Base-by-base conservation (phyloP, 2,113 vertebrate genomes). In the Antennarius striatus region DNA sequence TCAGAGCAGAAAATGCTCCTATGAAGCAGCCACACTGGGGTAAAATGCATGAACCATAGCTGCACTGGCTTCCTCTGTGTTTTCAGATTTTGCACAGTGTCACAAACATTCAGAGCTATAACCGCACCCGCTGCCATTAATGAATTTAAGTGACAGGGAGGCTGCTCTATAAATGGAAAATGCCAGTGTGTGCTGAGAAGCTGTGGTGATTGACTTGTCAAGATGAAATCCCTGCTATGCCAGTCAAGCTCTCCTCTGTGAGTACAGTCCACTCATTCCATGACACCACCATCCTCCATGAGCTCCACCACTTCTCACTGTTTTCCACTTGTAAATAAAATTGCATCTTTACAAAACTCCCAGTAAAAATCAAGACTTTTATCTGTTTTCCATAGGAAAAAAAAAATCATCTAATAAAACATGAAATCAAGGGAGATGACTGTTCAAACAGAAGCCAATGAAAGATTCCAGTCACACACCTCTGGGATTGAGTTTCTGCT, bases 151-250 rank as follows among this genome's bases (percentile, higher is more conserved):
- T 77, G 75, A 73, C 65, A 80, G 64, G 50, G 16, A 68, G 48
- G 53, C 43, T 36, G 36, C 62, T 71, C 51, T 68, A 64, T 66
- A 73, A 80, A 75, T 82, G 62, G 52, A 64, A 85, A 67, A 56
- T 3, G 49, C 46, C 59, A 67, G 59, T n/a, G 16, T 53, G 69
- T 46, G 60, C 40, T n/a, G 1, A 43, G 14, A 32, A 73, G 63
- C 32, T 15, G 1, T 4, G 30, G 22, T 57, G 69, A 73, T 72
- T 30, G 45, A 76, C 51, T 73, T 77, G 76, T 64, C 73, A 80
- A 40, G n/a, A 46, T 63, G 60, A 40, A 54, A 15, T 55, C 30
- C 53, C 53, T 11, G 30, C 17, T 47, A 51, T 47, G 77, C 51
- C 81, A 79, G 39, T 82, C 81, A 74, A 71, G 50, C 36, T 17